These are phyloP conservation scores for Cynoglossus semilaevis DNA, from an alignment of 2,113 vertebrate species.

Conservation along the genomic window DNA sequence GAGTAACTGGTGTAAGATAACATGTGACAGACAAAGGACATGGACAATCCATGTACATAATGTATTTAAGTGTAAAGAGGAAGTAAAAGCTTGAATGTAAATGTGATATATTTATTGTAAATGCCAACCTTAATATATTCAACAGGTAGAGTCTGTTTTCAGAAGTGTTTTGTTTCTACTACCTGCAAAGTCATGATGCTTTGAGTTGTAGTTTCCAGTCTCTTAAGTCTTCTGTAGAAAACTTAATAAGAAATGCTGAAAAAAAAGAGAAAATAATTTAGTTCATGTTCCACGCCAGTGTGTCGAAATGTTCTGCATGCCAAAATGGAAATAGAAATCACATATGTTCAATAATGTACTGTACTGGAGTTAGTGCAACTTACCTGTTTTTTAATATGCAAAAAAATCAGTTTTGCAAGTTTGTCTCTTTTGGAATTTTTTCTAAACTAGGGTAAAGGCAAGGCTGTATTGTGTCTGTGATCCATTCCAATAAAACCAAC, in stretches of 20 bases:
- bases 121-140: slow-evolving; percentile 47
- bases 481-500: slow-evolving; percentile 75
- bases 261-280: neutral
- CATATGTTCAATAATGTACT: slow-evolving; percentile 19
- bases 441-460: slow-evolving; percentile 51
- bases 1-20: slow-evolving; percentile 33
- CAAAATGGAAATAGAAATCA: too few species aligned
- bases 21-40: slow-evolving; percentile 17
- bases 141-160: slow-evolving; percentile 21
- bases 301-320: too few species aligned
- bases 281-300: slow-evolving; percentile 4
- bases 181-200: slow-evolving; percentile 22
- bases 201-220: slow-evolving; percentile 29
- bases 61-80: slow-evolving; percentile 59
- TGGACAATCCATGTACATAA: slow-evolving; percentile 55
- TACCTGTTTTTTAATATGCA: slow-evolving; percentile 28
- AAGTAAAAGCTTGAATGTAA: slow-evolving; percentile 39
- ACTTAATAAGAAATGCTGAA: slow-evolving; percentile 1
- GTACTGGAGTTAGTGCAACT: slow-evolving; percentile 29
- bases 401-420: slow-evolving; percentile 48
- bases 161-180: slow-evolving; percentile 34
- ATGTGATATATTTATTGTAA: slow-evolving; percentile 61
- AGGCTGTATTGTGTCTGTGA: slow-evolving; percentile 69
- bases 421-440: slow-evolving; percentile 53
- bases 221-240: slow-evolving; percentile 15